Evolutionary conservation across 2,888 invertebrate species (phyloP).

Genomic region (Ectemnius cavifrons): DNA sequence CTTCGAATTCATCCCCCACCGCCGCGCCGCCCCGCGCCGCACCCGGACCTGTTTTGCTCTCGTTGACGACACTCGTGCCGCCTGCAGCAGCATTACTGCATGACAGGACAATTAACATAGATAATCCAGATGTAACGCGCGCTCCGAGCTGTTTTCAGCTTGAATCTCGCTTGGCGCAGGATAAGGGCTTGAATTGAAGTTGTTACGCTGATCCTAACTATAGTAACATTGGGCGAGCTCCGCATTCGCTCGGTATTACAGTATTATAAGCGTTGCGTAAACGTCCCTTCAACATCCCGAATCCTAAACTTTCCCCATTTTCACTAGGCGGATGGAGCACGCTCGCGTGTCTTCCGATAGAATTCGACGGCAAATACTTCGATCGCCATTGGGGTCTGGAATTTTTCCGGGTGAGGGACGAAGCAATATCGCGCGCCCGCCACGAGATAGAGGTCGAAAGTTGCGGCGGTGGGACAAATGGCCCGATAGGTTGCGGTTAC

Average conservation of each 20-base stretch:
- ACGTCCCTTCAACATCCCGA: neutral
- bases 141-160: constrained; percentile 41
- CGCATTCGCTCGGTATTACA: neutral
- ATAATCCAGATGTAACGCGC: constrained; percentile 42
- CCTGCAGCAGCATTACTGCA: constrained; percentile 19
- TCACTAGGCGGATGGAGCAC: neutral
- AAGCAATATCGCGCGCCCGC: neutral
- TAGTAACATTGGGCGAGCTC: neutral
- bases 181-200: constrained; percentile 33
- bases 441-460: too few species aligned
- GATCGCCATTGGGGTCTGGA: neutral
- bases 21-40: neutral
- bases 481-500: neutral
- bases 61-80: constrained; percentile 27
- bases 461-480: neutral
- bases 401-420: neutral
- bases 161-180: constrained; percentile 28
- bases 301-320: neutral
- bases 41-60: constrained; percentile 27
- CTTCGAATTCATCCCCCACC: neutral
- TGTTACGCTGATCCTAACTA: constrained; percentile 13
- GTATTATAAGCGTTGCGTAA: constrained; percentile 16
- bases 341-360: too few species aligned
- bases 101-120: constrained; percentile 39
- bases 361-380: too few species aligned